phyloP scores from a whole-genome alignment of 2,113 vertebrate species.

The Zootoca vivipara region DNA sequence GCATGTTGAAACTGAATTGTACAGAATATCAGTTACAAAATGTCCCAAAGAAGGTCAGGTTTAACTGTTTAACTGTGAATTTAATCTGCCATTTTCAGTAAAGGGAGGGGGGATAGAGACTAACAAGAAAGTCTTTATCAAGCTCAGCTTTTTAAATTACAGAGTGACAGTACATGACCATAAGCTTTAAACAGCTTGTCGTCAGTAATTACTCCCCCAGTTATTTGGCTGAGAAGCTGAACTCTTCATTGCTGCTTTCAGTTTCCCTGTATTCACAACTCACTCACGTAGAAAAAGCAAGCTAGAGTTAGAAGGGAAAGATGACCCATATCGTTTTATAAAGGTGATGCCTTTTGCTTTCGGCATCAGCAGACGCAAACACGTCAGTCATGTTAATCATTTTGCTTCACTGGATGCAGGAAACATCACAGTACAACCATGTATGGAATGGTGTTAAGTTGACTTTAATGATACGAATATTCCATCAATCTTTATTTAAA shows the following conservation, averaged over 20 bases:
- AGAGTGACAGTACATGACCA: not conserved
- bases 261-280: slow-evolving; percentile 41
- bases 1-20: not conserved
- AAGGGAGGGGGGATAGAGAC: not conserved
- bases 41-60: slow-evolving; percentile 1
- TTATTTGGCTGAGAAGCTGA: slow-evolving; percentile 21
- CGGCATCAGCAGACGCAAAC: slow-evolving; percentile 44
- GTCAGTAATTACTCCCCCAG: slow-evolving; percentile 26
- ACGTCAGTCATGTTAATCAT: slow-evolving; percentile 64
- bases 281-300: slow-evolving; percentile 6
- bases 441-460: slow-evolving; percentile 54
- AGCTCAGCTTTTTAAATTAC: slow-evolving; percentile 22
- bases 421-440: slow-evolving; percentile 68
- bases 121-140: slow-evolving; percentile 30
- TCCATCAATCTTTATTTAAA: too few relatives aligned
- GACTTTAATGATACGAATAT: too few relatives aligned
- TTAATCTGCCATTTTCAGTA: slow-evolving; percentile 27
- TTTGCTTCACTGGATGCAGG: slow-evolving; percentile 61
- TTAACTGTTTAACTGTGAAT: slow-evolving; percentile 9
- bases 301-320: slow-evolving; percentile 31
- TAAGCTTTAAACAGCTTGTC: slow-evolving; percentile 36
- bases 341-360: slow-evolving; percentile 40
- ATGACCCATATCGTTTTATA: slow-evolving; percentile 33
- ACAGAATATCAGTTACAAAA: not conserved
- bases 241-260: not conserved